Evolutionary conservation across 2,888 invertebrate genomes (phyloP), one percentile per base, ranked within the genome.

Genomic region (Masnerella sp.): DNA sequence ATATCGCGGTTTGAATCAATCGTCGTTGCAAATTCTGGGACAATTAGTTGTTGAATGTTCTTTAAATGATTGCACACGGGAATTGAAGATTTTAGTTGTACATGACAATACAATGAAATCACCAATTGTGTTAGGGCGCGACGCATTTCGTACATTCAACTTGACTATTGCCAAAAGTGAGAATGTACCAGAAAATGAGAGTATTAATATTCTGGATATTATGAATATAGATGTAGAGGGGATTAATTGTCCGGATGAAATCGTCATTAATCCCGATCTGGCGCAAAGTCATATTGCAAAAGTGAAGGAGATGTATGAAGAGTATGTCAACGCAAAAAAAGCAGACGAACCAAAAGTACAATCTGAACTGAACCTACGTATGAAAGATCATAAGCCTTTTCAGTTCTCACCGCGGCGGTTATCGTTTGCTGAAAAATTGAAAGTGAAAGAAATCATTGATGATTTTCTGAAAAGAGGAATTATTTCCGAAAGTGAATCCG

Each of bases 351-450:
- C 70, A 9, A 65, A 69, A 22, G 15, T 28, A 20, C 61, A 67
- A 38, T 9, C 11, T 5, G 61, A 59, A 15, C 12, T 75, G 9
- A 43, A 47, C 0, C 28, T 75, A 5, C 45, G 38, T 9, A n/a
- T 76, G 7, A 65, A 61, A 61, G 32, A 45, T 7, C 56, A 72
- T 56, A 64, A 68, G 25, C 58, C 65, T 1, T 69, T 74, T 49
- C 45, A 62, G 43, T 76, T 47, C 34, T 2, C 12, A 5, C 58
- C 62, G 4, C 38, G 75, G 5, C 45, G 76, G 20, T 30, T 74
- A 0, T 34, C 62, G 5, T 61, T 49, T 34, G 14, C 42, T 11
- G 56, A 72, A 25, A 67, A 56, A 40, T 20, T 40, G 15, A 25
- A 67, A 11, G 20, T 72, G 11, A 58, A 45, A 59, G 32, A 43